Base-by-base conservation (phyloP, 2,113 vertebrate species). In the Hiodon tergisus region DNA sequence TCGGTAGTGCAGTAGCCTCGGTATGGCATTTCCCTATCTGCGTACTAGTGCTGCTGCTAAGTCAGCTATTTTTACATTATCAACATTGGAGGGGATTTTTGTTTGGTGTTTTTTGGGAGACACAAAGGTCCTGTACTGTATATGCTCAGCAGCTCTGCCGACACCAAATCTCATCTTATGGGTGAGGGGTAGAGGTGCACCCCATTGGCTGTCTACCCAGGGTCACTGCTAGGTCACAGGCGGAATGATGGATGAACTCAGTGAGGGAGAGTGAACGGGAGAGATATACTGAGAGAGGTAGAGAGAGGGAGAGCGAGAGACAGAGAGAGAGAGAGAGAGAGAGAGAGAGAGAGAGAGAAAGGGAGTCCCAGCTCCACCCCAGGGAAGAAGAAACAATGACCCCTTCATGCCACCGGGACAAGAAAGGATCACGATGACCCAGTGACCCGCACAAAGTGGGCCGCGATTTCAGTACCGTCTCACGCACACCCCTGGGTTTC, bases 241-340 rank as follows among this genome's bases (percentile, higher is more conserved):
- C 84, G 50, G 79, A 74, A 85, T 92, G 89, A 92, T 92, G 89
- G 90, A 92, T 92, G 88, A 84, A 87, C 85, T 67, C 59, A 17
- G 54, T 48, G 10, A 50, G 6, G 55, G 54, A 54, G 17, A 46
- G 52, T 50, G 71, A 46, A 17, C 13, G 17, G 48, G 7, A 52
- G 51, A 10, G 65, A n/a, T 52, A n/a, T 46, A 59, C 2, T 1
- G 55, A 60, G 3, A 13, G 70, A 70, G 47, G 54, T 59, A 46
- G 57, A 60, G 54, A 71, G 52, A 69, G 67, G 13, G 14, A 46
- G 68, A 52, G 6, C 14, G 66, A 68, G 16, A 16, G 66, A 52
- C 4, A 17, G 68, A 55, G 14, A 54, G 68, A 5, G 16, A 31
- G 31, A 31, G 31, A 31, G 31, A 31, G 31, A 31, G 31, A 31